Base-by-base conservation (phyloP, 1,140 invertebrate species). In the Zelostemma sp. region DNA sequence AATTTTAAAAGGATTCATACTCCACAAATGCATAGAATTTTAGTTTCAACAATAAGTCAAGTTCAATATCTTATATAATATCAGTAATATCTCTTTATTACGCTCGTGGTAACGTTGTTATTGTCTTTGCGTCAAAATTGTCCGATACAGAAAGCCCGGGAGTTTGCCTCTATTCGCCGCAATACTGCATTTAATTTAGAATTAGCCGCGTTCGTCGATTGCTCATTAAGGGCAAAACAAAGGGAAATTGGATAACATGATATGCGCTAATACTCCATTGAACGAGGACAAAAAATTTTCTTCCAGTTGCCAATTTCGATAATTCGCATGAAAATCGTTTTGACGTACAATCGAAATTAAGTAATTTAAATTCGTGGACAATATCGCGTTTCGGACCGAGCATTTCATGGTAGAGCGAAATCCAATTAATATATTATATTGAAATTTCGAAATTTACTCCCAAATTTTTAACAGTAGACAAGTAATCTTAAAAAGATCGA, bases 161-260 rank as follows among this genome's bases (percentile, higher is more conserved):
- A 38, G 59, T 47, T 35, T 35, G 17, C 40, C 40, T 1, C 40
- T 38, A 12, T 38, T 38, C 14, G 49, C 21, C 12, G 33, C 49
- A 31, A 46, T 46, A 14, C 33, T 59, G 41, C 51, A 61, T 61
- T 73, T 64, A 64, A 73, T 70, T 73, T 60, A 63, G 67, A 67
- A 73, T 73, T 70, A 73, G 51, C 40, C 67, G 57, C 55, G 61
- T 66, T 65, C 58, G 56, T 17, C 57, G 51, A 61, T 65, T 64
- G 58, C 60, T 68, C 64, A 72, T 68, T 72, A 68, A 60, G 48
- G 33, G 56, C 58, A 57, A 57, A 63, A 72, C 63, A 72, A 72
- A 72, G 59, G 58, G 46, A 58, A 68, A 63, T 58, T 59, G 49
- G 59, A 58, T 65, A 53, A 58, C 53, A 21, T 51, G 54, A 38